Conservation (phyloP, 2,888 invertebrate genomes). For the Omphaloscelis lunosa region DNA sequence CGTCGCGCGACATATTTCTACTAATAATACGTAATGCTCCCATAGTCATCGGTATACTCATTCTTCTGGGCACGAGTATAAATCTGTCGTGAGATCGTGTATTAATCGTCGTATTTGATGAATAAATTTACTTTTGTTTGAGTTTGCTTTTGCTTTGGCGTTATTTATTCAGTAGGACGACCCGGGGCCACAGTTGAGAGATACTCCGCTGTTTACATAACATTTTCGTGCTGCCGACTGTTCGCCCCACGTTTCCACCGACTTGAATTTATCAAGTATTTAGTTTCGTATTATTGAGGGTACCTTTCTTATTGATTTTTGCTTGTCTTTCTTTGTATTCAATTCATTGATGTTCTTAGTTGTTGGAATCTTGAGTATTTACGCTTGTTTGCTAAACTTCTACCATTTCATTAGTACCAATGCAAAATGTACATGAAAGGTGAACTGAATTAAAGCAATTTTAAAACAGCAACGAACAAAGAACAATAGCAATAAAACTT, state of each 20-base stretch:
- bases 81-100: slow-evolving; percentile 87
- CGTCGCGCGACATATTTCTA: slow-evolving; percentile 15
- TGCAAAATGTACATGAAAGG: slow-evolving; percentile 23
- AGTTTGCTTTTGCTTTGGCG: slow-evolving; percentile 86
- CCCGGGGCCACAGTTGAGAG: slow-evolving; percentile 83
- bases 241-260: slow-evolving; percentile 73
- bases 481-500: slow-evolving; percentile 45
- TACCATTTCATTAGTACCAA: slow-evolving; percentile 6
- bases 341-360: slow-evolving; percentile 34
- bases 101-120: slow-evolving; percentile 90
- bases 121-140: slow-evolving; percentile 90
- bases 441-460: slow-evolving; percentile 19
- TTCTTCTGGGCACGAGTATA: slow-evolving; percentile 75
- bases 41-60: slow-evolving; percentile 29
- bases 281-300: slow-evolving; percentile 62
- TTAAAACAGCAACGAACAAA: slow-evolving; percentile 40
- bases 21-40: slow-evolving; percentile 24
- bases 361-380: slow-evolving; percentile 34
- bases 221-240: slow-evolving; percentile 83
- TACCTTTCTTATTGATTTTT: slow-evolving; percentile 57
- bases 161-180: slow-evolving; percentile 89
- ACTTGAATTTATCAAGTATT: slow-evolving; percentile 82
- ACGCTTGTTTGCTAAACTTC: slow-evolving; percentile 19
- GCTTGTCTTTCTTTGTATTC: slow-evolving; percentile 39
- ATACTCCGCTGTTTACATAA: slow-evolving; percentile 87